Evolutionary conservation across 2,888 invertebrate genomes (phyloP).

Genomic region (Eulithis testata): DNA sequence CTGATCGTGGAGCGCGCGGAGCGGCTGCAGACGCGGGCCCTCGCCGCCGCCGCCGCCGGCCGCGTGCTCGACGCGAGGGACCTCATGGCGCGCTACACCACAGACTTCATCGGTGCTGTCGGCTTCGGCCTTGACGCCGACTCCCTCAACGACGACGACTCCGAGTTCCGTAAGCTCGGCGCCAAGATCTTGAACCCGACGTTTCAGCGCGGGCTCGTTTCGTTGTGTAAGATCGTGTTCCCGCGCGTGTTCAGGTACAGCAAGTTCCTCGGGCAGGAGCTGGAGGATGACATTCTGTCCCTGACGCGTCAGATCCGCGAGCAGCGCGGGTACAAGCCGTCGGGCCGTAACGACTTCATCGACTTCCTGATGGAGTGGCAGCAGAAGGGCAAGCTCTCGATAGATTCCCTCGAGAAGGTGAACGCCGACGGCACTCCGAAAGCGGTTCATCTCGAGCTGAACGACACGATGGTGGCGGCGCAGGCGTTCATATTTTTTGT

Average conservation of each 20-base stretch:
- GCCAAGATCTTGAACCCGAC: slow-evolving; percentile 52
- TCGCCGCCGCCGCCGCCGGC: slow-evolving; percentile 45
- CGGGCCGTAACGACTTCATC: slow-evolving; percentile 61
- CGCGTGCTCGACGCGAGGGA: slow-evolving; percentile 59
- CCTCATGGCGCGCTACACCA: slow-evolving; percentile 68
- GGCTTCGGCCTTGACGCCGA: slow-evolving; percentile 67
- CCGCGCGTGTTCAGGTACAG: slow-evolving; percentile 52
- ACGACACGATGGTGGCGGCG: slow-evolving; percentile 56
- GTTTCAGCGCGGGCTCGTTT: slow-evolving; percentile 39
- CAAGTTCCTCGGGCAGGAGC: slow-evolving; percentile 47
- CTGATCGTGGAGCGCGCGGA: slow-evolving; percentile 64
- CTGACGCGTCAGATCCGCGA: slow-evolving; percentile 27
- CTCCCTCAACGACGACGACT: slow-evolving; percentile 60
- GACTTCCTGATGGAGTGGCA: slow-evolving; percentile 60
- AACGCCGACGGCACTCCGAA: slow-evolving; percentile 54
- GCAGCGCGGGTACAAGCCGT: slow-evolving; percentile 54
- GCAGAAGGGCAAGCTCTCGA: slow-evolving; percentile 50
- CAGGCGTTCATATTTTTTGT: slow-evolving; percentile 70
- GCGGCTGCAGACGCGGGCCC: slow-evolving; percentile 53
- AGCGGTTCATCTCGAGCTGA: slow-evolving; percentile 51
- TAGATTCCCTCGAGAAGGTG: slow-evolving; percentile 53
- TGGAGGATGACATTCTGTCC: slow-evolving; percentile 52
- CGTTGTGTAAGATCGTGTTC: slow-evolving; percentile 55
- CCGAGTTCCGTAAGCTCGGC: slow-evolving; percentile 61
- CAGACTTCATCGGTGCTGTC: slow-evolving; percentile 67